These are phyloP conservation scores for Antitype chi DNA, from an alignment of 2,888 invertebrate species.

Conservation along the genomic window DNA sequence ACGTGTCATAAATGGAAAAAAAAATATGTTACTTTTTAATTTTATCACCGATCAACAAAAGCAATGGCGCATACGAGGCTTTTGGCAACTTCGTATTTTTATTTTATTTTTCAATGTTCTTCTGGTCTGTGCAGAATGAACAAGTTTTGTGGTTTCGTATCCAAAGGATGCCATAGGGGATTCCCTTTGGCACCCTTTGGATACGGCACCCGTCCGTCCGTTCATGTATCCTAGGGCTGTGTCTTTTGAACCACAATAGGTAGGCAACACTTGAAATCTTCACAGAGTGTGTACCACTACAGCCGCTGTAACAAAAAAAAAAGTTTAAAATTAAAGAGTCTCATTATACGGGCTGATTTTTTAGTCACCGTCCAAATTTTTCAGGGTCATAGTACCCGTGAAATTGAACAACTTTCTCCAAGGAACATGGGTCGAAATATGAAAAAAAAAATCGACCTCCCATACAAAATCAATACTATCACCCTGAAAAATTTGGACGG, in stretches of 20 bases:
- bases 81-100: not conserved
- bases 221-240: not conserved
- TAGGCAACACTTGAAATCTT: not conserved
- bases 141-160: not conserved
- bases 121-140: not conserved
- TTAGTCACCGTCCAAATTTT: no score
- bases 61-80: not conserved
- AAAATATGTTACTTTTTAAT: not conserved
- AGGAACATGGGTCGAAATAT: no score
- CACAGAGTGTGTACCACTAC: not conserved
- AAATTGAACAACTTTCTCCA: no score
- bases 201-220: no score
- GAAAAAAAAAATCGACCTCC: no score
- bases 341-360: no score
- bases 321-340: no score
- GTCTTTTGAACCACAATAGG: not conserved
- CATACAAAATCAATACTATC: no score
- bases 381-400: no score
- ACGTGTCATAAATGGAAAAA: not conserved
- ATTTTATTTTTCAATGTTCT: not conserved
- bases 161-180: not conserved
- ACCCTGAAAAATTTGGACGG: no score
- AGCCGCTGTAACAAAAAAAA: not conserved
- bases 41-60: not conserved
- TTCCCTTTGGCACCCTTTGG: no score